These are phyloP conservation scores for Pelmatolapia mariae DNA, from an alignment of 2,113 vertebrate species.

Conservation along the genomic window DNA sequence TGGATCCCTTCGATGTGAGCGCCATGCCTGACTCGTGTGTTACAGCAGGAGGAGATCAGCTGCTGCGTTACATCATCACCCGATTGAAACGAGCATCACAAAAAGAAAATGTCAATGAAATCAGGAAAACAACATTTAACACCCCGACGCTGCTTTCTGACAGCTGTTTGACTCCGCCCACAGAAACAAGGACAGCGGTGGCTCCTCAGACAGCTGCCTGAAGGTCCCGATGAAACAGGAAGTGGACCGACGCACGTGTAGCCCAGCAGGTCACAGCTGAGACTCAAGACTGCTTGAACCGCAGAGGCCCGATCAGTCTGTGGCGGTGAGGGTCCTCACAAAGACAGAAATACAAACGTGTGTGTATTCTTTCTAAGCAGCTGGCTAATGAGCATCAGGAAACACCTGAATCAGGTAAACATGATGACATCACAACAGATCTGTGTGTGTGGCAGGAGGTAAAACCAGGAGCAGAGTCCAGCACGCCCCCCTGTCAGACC, in stretches of 20 bases:
- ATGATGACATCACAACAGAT: background rate
- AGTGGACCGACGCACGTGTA: background rate
- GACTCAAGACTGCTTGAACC: rapidly evolving
- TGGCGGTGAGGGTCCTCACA: background rate
- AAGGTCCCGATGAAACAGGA: background rate
- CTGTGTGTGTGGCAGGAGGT: background rate
- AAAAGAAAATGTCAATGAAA: background rate
- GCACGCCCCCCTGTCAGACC: background rate
- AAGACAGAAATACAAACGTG: background rate
- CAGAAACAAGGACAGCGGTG: background rate
- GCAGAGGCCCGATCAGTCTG: rapidly evolving
- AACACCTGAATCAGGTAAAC: background rate
- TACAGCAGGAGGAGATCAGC: background rate
- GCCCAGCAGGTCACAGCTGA: background rate
- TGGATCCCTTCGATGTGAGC: background rate
- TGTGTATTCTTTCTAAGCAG: background rate
- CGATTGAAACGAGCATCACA: background rate
- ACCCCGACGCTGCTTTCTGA: background rate
- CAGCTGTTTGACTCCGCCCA: background rate
- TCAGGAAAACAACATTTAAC: background rate
- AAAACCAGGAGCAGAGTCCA: constrained; percentile 54
- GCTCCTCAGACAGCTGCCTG: background rate
- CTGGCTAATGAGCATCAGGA: background rate
- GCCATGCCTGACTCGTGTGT: background rate
- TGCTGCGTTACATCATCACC: background rate